A percentile compares a stretch with the other conserved stretches of the same genome.
These are phyloP conservation scores for Lagopus leucura DNA, from an alignment of 2,113 vertebrate genomes.

Conservation along the genomic window DNA sequence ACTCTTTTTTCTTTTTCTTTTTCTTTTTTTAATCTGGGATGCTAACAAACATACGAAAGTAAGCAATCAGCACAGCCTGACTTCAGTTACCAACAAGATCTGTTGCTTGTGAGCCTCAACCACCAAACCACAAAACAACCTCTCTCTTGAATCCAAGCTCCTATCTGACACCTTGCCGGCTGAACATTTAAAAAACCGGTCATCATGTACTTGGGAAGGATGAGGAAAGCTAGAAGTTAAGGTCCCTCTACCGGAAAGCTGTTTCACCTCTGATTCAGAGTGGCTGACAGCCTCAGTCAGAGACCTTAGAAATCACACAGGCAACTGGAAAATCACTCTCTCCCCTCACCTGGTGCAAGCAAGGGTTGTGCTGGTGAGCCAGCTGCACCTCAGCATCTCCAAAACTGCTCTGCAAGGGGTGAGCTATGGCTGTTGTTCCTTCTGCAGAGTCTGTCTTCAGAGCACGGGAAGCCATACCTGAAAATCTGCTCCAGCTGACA, in stretches of 20 bases:
- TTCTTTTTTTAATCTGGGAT: neutral
- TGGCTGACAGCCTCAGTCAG: neutral
- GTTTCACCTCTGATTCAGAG: neutral
- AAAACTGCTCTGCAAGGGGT: neutral
- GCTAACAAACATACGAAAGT: neutral
- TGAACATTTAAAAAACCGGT: neutral
- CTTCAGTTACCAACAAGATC: neutral
- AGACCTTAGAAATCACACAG: neutral
- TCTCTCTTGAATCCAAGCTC: neutral
- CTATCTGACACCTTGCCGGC: neutral
- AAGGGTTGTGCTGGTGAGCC: fast-evolving
- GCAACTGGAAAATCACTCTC: neutral
- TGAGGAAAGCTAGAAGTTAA: neutral
- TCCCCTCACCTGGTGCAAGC: neutral
- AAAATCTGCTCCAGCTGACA: neutral
- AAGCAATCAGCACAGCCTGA: neutral
- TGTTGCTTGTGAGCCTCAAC: neutral
- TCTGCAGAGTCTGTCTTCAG: neutral
- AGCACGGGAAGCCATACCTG: neutral
- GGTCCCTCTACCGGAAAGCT: neutral
- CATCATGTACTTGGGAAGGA: neutral
- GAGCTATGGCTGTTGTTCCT: neutral
- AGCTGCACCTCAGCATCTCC: neutral
- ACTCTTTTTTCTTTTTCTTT: neutral
- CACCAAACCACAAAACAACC: neutral